Percentiles rank a stretch among this genome's conserved stretches.
Evolutionary conservation across 2,888 invertebrate genomes (phyloP).

Genomic region (Homarus gammarus): DNA sequence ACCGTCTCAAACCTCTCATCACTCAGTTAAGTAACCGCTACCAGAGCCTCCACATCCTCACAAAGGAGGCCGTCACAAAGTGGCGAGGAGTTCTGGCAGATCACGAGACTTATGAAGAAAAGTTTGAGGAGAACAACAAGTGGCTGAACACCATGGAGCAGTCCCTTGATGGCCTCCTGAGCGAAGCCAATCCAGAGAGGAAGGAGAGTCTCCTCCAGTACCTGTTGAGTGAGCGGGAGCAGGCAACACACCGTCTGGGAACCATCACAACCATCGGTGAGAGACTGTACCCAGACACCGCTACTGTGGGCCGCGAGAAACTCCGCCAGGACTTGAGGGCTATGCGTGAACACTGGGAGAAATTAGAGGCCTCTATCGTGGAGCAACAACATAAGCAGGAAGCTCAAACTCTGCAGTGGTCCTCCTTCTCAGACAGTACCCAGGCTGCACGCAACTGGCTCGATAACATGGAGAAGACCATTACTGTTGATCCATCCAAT

Average conservation of each 20-base stretch:
- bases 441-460: slow-evolving; percentile 92
- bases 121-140: slow-evolving; percentile 86
- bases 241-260: slow-evolving; percentile 89
- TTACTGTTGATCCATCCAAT: slow-evolving; percentile 79
- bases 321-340: slow-evolving; percentile 91
- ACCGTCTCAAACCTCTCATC: slow-evolving; percentile 90
- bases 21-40: slow-evolving; percentile 94
- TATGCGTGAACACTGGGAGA: slow-evolving; percentile 92
- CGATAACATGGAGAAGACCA: slow-evolving; percentile 89
- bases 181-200: slow-evolving; percentile 82
- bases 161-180: slow-evolving; percentile 83
- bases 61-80: slow-evolving; percentile 85
- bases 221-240: slow-evolving; percentile 86
- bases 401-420: slow-evolving; percentile 89
- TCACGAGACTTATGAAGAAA: slow-evolving; percentile 88
- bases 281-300: slow-evolving; percentile 94
- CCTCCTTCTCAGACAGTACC: slow-evolving; percentile 91
- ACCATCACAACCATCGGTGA: slow-evolving; percentile 89
- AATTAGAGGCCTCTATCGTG: slow-evolving; percentile 89
- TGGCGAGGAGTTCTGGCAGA: slow-evolving; percentile 91
- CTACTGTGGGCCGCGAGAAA: slow-evolving; percentile 92
- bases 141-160: slow-evolving; percentile 84
- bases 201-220: slow-evolving; percentile 77
- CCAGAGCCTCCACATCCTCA: slow-evolving; percentile 88
- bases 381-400: slow-evolving; percentile 92